Conservation (phyloP, 30 jellyfish, hydroid and myxozoan genomes). For the Chironex yamaguchii region DNA sequence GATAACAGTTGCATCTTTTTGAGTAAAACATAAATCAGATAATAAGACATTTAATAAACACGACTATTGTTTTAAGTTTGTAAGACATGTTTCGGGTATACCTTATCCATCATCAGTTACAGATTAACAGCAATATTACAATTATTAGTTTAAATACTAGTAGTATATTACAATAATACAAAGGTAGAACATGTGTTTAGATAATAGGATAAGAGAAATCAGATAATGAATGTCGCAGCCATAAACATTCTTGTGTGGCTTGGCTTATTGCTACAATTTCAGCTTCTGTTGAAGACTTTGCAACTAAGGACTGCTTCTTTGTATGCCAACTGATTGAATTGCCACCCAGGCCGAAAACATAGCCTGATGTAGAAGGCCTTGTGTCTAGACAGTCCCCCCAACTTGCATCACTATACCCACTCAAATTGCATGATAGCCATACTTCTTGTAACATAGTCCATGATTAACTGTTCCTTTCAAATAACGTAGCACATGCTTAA, state of each 20-base stretch:
- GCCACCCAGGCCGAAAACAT: slow-evolving; percentile 28
- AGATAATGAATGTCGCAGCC: too few species aligned
- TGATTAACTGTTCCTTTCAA: slow-evolving; percentile 24
- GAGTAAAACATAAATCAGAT: not conserved
- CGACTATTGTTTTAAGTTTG: too few species aligned
- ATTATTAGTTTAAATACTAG: too few species aligned
- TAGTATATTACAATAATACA: too few species aligned
- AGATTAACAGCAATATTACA: not conserved
- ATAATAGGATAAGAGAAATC: too few species aligned
- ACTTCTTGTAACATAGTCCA: not conserved
- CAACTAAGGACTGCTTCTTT: slow-evolving; percentile 37
- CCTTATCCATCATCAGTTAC: too few species aligned
- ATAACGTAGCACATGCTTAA: slow-evolving; percentile 19
- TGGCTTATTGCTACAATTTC: slow-evolving; percentile 44
- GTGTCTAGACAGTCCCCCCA: slow-evolving; percentile 14
- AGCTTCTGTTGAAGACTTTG: slow-evolving; percentile 53
- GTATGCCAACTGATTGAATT: slow-evolving; percentile 19
- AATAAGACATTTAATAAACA: too few species aligned
- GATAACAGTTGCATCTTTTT: slow-evolving; percentile 23
- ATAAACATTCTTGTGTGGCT: too few species aligned
- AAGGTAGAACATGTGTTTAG: too few species aligned
- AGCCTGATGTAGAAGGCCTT: slow-evolving; percentile 8
- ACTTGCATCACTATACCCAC: slow-evolving; percentile 1
- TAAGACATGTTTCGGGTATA: too few species aligned
- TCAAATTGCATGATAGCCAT: not conserved